Conservation (phyloP, 2,113 vertebrate species). For the Elephantulus edwardii region DNA sequence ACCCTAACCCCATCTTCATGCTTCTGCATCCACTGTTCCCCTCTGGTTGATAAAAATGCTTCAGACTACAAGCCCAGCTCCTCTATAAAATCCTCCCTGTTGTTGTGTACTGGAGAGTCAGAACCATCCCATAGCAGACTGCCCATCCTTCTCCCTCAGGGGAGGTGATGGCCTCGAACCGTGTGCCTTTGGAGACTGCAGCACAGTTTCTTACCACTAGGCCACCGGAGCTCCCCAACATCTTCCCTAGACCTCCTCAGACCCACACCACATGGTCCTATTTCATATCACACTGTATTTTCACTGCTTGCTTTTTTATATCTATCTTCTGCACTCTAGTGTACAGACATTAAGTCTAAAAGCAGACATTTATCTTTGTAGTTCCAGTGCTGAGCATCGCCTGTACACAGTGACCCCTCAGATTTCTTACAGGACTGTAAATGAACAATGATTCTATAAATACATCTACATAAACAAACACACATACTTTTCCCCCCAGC, state of each 20-base stretch:
- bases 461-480: too few species aligned
- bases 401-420: background rate
- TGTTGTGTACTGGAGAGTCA: too few species aligned
- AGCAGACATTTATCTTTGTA: slow-evolving; percentile 3
- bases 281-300: background rate
- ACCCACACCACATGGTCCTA: background rate
- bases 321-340: background rate
- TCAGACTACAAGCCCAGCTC: background rate
- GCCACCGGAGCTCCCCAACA: too few species aligned
- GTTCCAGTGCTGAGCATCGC: background rate
- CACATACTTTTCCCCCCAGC: too few species aligned
- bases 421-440: background rate
- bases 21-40: background rate
- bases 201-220: too few species aligned
- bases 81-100: too few species aligned
- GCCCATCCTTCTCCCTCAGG: too few species aligned
- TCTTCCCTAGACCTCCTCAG: background rate
- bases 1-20: background rate
- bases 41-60: background rate
- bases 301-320: background rate
- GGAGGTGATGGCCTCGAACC: too few species aligned
- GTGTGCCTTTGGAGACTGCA: too few species aligned
- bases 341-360: background rate
- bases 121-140: too few species aligned
- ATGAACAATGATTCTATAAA: background rate